Percentiles rank a stretch among this genome's conserved stretches.
phyloP scores from a whole-genome alignment of 53 echinoderm and acorn worm species.

The Paelopatides confundens region DNA sequence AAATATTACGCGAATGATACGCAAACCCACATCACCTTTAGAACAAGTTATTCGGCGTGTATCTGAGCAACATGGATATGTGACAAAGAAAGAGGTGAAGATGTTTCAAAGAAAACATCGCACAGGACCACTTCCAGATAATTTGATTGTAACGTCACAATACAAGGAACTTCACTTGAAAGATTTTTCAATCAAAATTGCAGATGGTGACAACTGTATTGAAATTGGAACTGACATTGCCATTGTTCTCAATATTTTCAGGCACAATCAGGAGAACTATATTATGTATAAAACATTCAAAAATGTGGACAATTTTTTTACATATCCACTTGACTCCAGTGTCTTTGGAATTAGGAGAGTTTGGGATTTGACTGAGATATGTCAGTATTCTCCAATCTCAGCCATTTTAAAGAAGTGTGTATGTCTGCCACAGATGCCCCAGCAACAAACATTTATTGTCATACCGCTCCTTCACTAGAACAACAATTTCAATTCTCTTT shows the following conservation, averaged over 20 bases:
- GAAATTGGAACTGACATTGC: background rate
- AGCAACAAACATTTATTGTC: too few species aligned
- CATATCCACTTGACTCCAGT: background rate
- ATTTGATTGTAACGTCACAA: background rate
- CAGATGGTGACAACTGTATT: background rate
- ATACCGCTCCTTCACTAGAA: too few species aligned
- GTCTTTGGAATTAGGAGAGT: background rate
- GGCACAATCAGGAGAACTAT: background rate
- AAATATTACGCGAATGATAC: background rate
- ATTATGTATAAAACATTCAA: background rate
- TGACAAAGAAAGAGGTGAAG: background rate
- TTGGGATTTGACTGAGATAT: background rate
- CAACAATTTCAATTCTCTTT: too few species aligned
- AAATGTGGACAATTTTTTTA: background rate
- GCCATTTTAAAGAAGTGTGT: conserved; percentile 3
- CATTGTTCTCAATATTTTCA: background rate
- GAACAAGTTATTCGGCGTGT: conserved; percentile 15
- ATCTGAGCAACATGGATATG: background rate
- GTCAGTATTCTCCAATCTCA: background rate
- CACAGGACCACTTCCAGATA: too few species aligned
- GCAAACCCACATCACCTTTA: conserved; percentile 27
- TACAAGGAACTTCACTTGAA: background rate
- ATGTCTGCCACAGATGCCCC: background rate
- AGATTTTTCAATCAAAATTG: too few species aligned
- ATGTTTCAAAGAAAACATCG: too few species aligned